Conservation (phyloP, 2,113 vertebrate species). For the Tilapia sparmanii region DNA sequence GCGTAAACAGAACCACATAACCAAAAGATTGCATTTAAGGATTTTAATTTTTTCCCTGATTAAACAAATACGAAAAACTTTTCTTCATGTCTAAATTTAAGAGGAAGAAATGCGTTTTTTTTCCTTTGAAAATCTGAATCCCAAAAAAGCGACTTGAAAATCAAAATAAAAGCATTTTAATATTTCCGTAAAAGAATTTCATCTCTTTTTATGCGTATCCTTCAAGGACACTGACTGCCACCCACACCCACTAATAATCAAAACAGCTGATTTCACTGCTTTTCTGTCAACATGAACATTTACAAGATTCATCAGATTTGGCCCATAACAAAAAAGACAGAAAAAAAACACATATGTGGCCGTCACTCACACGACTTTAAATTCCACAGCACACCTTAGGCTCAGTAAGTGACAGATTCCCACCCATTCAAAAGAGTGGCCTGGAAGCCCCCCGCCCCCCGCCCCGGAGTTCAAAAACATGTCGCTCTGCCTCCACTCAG, state of each 20-base stretch:
- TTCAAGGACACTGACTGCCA: not conserved
- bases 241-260: not conserved
- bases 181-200: not conserved
- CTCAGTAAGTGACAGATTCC: constrained; percentile 27
- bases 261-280: not conserved
- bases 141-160: not conserved
- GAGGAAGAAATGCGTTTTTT: rapidly evolving
- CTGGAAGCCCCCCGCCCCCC: constrained; percentile 29
- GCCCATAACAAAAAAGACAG: not conserved
- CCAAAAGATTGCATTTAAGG: not conserved
- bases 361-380: constrained; percentile 9
- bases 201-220: not conserved
- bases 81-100: not conserved
- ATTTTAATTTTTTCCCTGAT: not conserved
- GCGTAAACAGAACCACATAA: not conserved
- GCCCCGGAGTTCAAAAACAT: constrained; percentile 35
- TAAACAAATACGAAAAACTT: not conserved
- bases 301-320: not conserved
- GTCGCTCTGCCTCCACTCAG: constrained; percentile 23
- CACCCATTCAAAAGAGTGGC: constrained; percentile 14
- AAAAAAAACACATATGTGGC: not conserved
- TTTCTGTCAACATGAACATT: not conserved
- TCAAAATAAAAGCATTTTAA: not conserved
- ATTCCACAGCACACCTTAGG: constrained; percentile 38
- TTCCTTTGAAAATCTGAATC: rapidly evolving